A percentile compares a stretch with the other conserved stretches of the same genome.
Conservation (phyloP, 2,888 invertebrate species). For the Odontocolon sp. region DNA sequence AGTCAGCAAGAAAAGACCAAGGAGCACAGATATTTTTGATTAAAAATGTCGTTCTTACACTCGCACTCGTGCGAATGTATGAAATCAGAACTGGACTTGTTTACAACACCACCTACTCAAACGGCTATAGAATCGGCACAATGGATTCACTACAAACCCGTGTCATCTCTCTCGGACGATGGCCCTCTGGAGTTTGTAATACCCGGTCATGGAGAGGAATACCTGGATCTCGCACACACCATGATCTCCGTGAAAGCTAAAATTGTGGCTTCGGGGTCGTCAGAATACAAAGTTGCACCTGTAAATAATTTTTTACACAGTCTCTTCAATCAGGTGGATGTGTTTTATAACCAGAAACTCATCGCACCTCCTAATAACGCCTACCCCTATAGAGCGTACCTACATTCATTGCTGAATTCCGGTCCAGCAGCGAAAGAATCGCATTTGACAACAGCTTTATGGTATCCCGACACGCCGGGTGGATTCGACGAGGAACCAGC, state of each 20-base stretch:
- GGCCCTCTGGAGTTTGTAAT: conserved; percentile 65
- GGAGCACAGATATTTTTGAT: background rate
- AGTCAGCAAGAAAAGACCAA: too few relatives aligned
- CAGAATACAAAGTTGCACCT: conserved; percentile 41
- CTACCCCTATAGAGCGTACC: too few relatives aligned
- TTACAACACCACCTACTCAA: conserved; percentile 62
- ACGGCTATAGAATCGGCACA: conserved; percentile 59
- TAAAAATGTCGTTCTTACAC: conserved; percentile 21
- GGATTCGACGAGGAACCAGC: too few relatives aligned
- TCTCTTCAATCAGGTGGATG: too few relatives aligned
- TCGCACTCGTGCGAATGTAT: conserved; percentile 20
- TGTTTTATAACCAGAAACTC: too few relatives aligned
- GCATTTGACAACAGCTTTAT: too few relatives aligned
- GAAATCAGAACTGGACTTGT: conserved; percentile 30
- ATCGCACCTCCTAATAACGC: too few relatives aligned
- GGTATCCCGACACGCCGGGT: too few relatives aligned
- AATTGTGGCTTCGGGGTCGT: background rate
- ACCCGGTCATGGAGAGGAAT: conserved; percentile 63
- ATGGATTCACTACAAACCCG: conserved; percentile 62
- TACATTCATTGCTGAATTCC: too few relatives aligned
- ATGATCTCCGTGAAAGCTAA: conserved; percentile 26
- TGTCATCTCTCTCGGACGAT: conserved; percentile 62
- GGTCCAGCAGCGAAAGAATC: too few relatives aligned
- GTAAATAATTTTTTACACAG: too few relatives aligned
- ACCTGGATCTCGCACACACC: conserved; percentile 64